Base-by-base conservation (phyloP, 2,797 vertebrate genomes). In the Sebastiscus tertius region DNA sequence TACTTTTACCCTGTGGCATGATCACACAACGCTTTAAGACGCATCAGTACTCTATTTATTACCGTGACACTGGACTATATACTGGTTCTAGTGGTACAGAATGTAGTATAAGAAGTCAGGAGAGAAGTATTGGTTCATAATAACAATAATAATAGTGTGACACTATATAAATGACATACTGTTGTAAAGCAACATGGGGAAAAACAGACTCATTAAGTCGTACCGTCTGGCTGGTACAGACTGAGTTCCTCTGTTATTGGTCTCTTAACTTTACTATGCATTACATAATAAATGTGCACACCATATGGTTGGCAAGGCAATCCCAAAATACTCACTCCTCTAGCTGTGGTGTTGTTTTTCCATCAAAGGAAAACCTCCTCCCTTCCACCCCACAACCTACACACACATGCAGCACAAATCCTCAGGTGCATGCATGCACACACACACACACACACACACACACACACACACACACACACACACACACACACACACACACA, bases 221-320 rank as follows among this genome's bases (percentile, higher is more conserved):
- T 49, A 77, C 86, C 1, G 77, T 87, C 83, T 88, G 87, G 84
- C 83, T 75, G 80, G 64, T 79, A 56, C 81, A 75, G 77, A 54
- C 74, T 16, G 58, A 80, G 67, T 42, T 72, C 63, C 63, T 59
- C 63, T 78, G 64, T 85, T 88, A 88, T 78, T 90, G 89, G 33
- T 80, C 83, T 88, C 77, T 80, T 92, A 79, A 89, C 78, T 85
- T 93, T 91, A 90, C 91, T 90, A 84, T 86, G 86, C 49, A 93
- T 94, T 92, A 94, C 88, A 92, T 92, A 92, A 94, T 80, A 94
- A 91, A 94, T 93, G 88, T 92, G 91, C 85, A 74, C 55, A 76
- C 89, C 91, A 94, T 90, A 93, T 94, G 91, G 88, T 91, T 92
- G 90, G 88, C 90, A 87, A 73, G 36, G 70, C 60, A 24, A 76